phyloP scores from a whole-genome alignment of 2,888 invertebrate species.

The Gisinianus flammeolus region DNA sequence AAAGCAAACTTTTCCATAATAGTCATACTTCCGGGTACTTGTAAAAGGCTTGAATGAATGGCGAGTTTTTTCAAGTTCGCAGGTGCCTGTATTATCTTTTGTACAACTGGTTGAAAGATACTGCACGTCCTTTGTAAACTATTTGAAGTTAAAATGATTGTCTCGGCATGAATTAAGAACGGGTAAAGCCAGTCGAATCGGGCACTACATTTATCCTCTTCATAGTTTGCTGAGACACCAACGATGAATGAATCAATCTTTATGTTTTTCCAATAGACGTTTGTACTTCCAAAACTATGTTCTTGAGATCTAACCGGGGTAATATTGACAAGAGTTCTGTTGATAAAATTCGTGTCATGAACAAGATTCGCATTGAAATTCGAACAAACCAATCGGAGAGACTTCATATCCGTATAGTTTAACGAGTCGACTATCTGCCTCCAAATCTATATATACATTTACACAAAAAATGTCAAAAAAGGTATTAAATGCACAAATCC shows the following conservation, averaged over 20 bases:
- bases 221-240: too few species aligned
- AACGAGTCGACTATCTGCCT: neutral
- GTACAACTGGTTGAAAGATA: too few species aligned
- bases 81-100: neutral
- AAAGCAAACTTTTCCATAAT: neutral
- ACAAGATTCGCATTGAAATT: constrained; percentile 16
- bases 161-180: neutral
- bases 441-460: constrained; percentile 3
- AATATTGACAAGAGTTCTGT: neutral
- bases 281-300: neutral
- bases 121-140: too few species aligned
- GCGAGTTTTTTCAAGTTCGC: neutral
- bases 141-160: neutral
- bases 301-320: neutral
- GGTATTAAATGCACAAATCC: too few species aligned
- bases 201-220: neutral
- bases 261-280: constrained; percentile 10
- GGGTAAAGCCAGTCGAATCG: neutral
- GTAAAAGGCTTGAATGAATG: neutral
- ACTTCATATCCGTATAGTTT: constrained; percentile 17
- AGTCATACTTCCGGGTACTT: neutral
- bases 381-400: neutral
- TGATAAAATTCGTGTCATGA: constrained; percentile 13
- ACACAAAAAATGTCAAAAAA: too few species aligned
- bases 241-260: neutral